Evolutionary conservation across 2,888 invertebrate species (phyloP).

Genomic region (Netelia inedita): DNA sequence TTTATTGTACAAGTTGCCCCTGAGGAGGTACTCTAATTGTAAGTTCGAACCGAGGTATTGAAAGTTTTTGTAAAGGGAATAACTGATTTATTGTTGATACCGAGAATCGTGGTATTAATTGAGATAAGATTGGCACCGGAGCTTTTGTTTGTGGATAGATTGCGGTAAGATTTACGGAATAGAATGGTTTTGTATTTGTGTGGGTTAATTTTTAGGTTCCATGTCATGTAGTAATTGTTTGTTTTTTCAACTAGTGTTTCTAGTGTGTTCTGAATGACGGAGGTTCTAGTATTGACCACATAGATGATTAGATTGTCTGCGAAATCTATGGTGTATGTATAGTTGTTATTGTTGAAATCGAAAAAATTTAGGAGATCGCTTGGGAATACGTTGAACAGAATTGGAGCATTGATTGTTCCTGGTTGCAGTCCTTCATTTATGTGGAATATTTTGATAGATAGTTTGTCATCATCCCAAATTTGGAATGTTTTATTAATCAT

Average conservation of each 20-base stretch:
- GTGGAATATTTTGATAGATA: background rate
- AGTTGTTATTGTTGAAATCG: background rate
- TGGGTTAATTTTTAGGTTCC: constrained; percentile 15
- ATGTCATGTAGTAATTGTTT: too few species aligned
- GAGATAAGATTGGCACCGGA: too few species aligned
- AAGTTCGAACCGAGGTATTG: too few species aligned
- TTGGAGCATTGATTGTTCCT: background rate
- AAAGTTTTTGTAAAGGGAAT: too few species aligned
- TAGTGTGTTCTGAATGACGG: background rate
- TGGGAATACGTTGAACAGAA: constrained; percentile 5
- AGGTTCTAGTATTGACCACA: background rate
- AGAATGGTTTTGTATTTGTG: background rate
- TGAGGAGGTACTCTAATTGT: too few species aligned
- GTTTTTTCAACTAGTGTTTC: constrained; percentile 11
- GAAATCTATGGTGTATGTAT: background rate
- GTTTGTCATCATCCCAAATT: constrained; percentile 1
- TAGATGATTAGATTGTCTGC: constrained; percentile 11
- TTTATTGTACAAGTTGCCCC: too few species aligned
- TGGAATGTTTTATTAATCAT: constrained; percentile 8
- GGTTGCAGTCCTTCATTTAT: background rate
- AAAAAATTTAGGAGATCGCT: background rate
- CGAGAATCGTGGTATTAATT: too few species aligned
- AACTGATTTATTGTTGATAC: too few species aligned
- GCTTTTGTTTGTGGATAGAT: too few species aligned
- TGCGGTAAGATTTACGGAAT: too few species aligned